These are phyloP conservation scores for Antigone vipio DNA, from an alignment of 2,113 vertebrate genomes.

Conservation along the genomic window DNA sequence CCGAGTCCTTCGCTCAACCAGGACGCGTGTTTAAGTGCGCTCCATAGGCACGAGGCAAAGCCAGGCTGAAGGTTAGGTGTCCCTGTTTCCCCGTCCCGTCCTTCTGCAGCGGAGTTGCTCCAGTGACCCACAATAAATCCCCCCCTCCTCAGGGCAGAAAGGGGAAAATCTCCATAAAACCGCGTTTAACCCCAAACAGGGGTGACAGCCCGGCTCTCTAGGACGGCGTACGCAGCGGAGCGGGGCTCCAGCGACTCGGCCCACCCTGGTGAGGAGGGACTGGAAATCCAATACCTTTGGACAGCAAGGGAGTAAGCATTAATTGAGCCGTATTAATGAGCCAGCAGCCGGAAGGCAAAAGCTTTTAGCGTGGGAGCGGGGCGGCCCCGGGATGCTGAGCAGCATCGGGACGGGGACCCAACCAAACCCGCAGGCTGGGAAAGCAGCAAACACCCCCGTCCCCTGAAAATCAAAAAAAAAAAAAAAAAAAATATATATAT, in stretches of 20 bases:
- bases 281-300: neutral
- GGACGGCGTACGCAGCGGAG: fast-evolving
- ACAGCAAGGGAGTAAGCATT: neutral
- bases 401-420: fast-evolving
- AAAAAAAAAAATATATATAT: neutral
- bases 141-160: neutral
- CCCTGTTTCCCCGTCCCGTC: fast-evolving
- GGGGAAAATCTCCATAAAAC: neutral
- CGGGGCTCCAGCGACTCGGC: neutral
- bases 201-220: neutral
- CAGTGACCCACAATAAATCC: neutral
- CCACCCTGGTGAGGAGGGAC: neutral
- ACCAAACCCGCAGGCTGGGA: neutral
- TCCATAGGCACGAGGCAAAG: fast-evolving
- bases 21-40: neutral
- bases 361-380: neutral
- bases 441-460: neutral
- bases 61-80: neutral
- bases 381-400: fast-evolving
- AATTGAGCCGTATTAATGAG: neutral
- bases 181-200: neutral
- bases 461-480: neutral
- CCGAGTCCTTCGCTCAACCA: neutral
- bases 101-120: neutral
- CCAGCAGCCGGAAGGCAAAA: neutral